Base-by-base conservation (phyloP, 2,113 vertebrate species). In the Leucopsar rothschildi region DNA sequence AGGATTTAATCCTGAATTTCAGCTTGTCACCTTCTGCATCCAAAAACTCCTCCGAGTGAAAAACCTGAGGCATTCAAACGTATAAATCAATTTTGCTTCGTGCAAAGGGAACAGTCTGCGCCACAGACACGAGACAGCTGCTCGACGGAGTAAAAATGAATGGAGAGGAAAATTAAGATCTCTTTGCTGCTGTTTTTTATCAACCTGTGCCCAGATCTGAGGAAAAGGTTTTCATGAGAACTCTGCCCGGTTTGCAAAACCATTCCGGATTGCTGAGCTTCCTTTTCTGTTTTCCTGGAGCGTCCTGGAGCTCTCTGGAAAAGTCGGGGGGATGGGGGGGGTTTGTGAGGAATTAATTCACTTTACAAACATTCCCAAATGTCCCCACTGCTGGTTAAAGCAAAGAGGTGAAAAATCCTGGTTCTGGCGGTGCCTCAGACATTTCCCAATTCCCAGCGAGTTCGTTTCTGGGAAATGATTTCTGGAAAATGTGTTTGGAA, bases 111-210 rank as follows among this genome's bases (percentile, higher is more conserved):
- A 64, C 3, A 77, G 21, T 15, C 75, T 60, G 47, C 73, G 27
- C 40, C 52, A 52, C 64, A 86, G 82, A 69, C 78, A 90, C 0
- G 1, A 70, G 84, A 24, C 88, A 96, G 88, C 91, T 92, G 93
- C 84, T 95, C 39, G 85, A 64, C 33, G 31, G 52, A 88, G 68
- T 47, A 47, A 83, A 87, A 95, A 92, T 90, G 93, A 97, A 96
- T 82, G 86, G 64, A 82, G 90, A 83, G 63, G 94, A 95, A 95
- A 96, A 96, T 95, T 1, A 84, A 89, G 65, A 82, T 88, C 45
- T 63, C 57, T 92, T 63, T 81, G 64, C 56, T 84, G 82, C 55
- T 77, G 76, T 55, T 95, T 88, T 93, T 94, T 87, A 78, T 92
- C 89, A 64, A 8, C 80, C 92, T 50, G 40, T 66, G 57, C 64